These are phyloP conservation scores for Psittacula echo DNA, from an alignment of 2,797 vertebrate genomes.

Conservation along the genomic window DNA sequence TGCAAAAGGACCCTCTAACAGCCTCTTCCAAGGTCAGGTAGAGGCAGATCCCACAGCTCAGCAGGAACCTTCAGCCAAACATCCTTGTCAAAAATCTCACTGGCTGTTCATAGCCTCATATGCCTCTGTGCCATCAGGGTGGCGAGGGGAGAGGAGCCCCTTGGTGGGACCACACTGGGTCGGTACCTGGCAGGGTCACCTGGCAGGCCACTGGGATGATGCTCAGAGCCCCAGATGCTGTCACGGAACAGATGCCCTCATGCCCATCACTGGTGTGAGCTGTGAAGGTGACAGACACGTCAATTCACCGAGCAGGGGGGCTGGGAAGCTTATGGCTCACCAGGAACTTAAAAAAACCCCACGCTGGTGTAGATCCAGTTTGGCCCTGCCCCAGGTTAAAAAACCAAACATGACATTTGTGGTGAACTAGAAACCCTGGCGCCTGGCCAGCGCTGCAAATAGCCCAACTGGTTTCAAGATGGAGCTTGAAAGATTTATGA, in stretches of 20 bases:
- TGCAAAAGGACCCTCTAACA: not conserved
- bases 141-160: rapidly evolving
- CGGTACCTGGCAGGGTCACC: not conserved
- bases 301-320: not conserved
- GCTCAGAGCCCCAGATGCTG: not conserved
- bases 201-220: not conserved
- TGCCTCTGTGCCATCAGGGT: rapidly evolving
- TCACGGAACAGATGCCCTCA: rapidly evolving
- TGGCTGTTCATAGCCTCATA: not conserved
- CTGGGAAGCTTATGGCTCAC: slow-evolving; percentile 12
- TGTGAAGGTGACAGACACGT: not conserved
- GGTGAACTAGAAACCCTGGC: slow-evolving; percentile 54
- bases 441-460: not conserved
- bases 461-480: slow-evolving; percentile 40
- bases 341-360: slow-evolving; percentile 7
- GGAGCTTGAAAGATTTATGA: slow-evolving; percentile 57
- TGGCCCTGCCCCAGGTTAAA: not conserved
- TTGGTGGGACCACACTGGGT: rapidly evolving
- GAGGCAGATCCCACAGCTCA: not conserved
- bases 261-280: rapidly evolving
- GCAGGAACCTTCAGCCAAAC: rapidly evolving
- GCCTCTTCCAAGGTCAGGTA: not conserved
- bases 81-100: rapidly evolving
- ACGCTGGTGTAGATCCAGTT: slow-evolving; percentile 20
- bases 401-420: slow-evolving; percentile 58